These are phyloP conservation scores for Orestias chungarensis DNA, from an alignment of 2,797 vertebrate genomes.

Conservation along the genomic window DNA sequence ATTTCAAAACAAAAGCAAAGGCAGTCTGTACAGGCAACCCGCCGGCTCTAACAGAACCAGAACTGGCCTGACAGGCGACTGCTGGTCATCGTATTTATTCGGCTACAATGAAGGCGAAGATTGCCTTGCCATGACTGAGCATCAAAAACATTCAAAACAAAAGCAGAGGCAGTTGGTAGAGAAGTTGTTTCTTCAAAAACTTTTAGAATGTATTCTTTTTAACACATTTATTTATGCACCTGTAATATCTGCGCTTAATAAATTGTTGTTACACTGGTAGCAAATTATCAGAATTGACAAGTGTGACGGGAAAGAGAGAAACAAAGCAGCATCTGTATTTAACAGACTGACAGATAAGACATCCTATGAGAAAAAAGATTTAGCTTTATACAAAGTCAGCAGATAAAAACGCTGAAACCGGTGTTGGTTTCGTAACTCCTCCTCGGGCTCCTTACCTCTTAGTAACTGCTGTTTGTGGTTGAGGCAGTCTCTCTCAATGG, in stretches of 20 bases:
- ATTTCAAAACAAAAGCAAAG: constrained; percentile 13
- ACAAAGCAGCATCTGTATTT: not conserved
- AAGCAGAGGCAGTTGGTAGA: no score
- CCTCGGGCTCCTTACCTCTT: constrained; percentile 84
- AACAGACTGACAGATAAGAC: not conserved
- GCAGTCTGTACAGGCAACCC: constrained; percentile 10
- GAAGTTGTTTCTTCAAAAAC: no score
- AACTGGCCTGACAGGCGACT: not conserved
- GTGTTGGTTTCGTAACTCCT: not conserved
- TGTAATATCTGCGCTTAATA: not conserved
- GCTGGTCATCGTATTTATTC: not conserved
- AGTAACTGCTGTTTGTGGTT: constrained; percentile 98
- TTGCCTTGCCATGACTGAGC: no score
- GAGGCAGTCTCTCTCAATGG: constrained; percentile 94
- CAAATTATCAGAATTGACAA: not conserved
- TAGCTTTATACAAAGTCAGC: not conserved
- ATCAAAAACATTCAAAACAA: no score
- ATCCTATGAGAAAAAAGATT: not conserved
- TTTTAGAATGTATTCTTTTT: not conserved
- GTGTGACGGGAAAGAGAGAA: not conserved
- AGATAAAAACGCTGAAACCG: not conserved
- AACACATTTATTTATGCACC: not conserved
- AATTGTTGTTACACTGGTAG: not conserved
- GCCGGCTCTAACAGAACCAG: constrained; percentile 1
- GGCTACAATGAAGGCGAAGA: not conserved